These are phyloP conservation scores for Drosophila ustulata DNA, from an alignment of 2,888 invertebrate species.

Conservation along the genomic window DNA sequence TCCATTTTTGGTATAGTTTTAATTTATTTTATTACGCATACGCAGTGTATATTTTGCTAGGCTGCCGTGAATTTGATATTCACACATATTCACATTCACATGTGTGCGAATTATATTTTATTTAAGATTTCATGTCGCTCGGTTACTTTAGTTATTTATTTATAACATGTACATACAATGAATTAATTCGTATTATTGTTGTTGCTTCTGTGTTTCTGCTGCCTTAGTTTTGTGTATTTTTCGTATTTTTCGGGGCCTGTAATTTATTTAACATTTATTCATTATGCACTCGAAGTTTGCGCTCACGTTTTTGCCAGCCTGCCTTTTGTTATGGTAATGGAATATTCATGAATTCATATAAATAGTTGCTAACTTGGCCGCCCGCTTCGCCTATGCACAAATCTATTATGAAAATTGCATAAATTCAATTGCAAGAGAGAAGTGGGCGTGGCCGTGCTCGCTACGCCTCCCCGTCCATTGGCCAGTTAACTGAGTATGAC, in stretches of 20 bases:
- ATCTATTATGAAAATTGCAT: conserved; percentile 25
- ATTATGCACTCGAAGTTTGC: conserved; percentile 64
- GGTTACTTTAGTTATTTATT: conserved; percentile 70
- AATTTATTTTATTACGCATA: conserved; percentile 68
- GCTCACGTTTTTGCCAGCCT: conserved; percentile 40
- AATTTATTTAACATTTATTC: conserved; percentile 76
- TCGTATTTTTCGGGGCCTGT: conserved; percentile 33
- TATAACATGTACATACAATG: conserved; percentile 76
- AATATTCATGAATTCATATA: conserved; percentile 70
- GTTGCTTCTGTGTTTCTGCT: conserved; percentile 29
- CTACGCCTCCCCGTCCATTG: not conserved
- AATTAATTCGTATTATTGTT: conserved; percentile 67
- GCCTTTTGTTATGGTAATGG: conserved; percentile 58
- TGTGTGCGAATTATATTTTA: conserved; percentile 49
- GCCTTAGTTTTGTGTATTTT: conserved; percentile 24
- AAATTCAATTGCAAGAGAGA: conserved; percentile 21
- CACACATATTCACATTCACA: conserved; percentile 57
- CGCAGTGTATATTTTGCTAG: conserved; percentile 77
- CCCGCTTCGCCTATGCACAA: conserved; percentile 15
- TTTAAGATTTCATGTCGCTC: conserved; percentile 43
- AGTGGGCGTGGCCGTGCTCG: not conserved
- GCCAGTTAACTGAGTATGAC: conserved; percentile 16
- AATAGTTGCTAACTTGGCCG: conserved; percentile 18
- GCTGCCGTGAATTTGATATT: conserved; percentile 65
- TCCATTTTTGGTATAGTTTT: conserved; percentile 48